A percentile compares a stretch with the other conserved stretches of the same genome.
Conservation (phyloP, 2,113 vertebrate genomes). For the Passerina amoena region DNA sequence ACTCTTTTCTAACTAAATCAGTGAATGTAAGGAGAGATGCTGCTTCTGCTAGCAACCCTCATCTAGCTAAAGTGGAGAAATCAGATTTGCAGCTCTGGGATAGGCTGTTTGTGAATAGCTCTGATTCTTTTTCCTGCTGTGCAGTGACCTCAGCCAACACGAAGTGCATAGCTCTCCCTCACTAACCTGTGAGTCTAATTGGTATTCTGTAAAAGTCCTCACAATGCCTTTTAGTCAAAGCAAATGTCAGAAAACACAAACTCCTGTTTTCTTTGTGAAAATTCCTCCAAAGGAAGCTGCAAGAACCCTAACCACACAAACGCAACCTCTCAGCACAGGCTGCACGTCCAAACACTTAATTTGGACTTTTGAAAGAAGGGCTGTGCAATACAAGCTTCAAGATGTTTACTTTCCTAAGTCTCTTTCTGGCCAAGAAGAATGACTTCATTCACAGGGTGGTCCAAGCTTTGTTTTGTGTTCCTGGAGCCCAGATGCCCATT, state of each 20-base stretch:
- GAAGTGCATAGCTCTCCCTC: background rate
- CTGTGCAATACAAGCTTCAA: background rate
- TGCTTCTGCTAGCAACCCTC: conserved; percentile 1
- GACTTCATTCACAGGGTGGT: conserved; percentile 22
- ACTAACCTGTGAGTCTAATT: conserved; percentile 35
- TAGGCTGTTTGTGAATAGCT: conserved; percentile 19
- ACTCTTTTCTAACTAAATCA: background rate
- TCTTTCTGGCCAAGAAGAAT: conserved; percentile 45
- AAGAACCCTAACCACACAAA: background rate
- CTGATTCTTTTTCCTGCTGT: conserved; percentile 26
- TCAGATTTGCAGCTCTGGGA: conserved; percentile 5
- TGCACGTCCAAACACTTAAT: background rate
- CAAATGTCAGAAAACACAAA: conserved; percentile 58
- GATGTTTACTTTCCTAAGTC: conserved; percentile 51
- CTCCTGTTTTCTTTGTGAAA: conserved; percentile 19
- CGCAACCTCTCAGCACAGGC: background rate
- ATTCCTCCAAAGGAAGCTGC: conserved; percentile 1
- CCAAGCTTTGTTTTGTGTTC: conserved; percentile 52
- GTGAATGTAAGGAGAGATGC: background rate
- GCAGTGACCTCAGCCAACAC: background rate
- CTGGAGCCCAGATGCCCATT: conserved; percentile 38
- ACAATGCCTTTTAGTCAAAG: conserved; percentile 23
- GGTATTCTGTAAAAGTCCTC: conserved; percentile 40
- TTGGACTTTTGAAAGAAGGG: background rate
- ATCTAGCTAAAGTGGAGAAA: conserved; percentile 11